Base-by-base conservation (phyloP, 2,113 vertebrate species). In the Tapirus terrestris region DNA sequence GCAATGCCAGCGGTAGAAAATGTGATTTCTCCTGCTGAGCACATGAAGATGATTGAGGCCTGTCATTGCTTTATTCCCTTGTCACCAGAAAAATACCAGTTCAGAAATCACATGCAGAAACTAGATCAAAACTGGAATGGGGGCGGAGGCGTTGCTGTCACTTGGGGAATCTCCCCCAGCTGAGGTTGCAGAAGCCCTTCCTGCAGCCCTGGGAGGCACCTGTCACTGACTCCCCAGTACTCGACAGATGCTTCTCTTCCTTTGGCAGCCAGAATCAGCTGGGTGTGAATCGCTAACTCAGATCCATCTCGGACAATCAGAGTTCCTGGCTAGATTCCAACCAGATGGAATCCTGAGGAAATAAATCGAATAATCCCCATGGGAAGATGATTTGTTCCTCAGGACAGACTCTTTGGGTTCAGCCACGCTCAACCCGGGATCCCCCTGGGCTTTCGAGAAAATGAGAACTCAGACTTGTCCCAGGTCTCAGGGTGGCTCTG, bases 81-180 rank as follows among this genome's bases (percentile, higher is more conserved):
- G 51, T 76, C 94, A 90, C 83, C 68, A 86, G 48, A 89, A 88
- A 82, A 94, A 39, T 91, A 65, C 91, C 60, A 36, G 68, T 80
- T 95, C 93, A 81, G 70, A 96, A 95, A 90, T 93, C 93, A 76
- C 7, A 73, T 5, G 72, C 91, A 96, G 93, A 96, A 96, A 96
- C 92, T 91, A 95, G 89, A 95, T 91, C 75, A 96, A 96, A 92
- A 97, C 83, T 43, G 61, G 96, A 97, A 92, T 91, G 68, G 36
- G 36, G 80, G 65, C 9, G 7, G 48, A 91, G 72, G 72, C 7
- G 5, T n/a, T 60, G 79, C 86, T 85, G 48, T 87, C 95, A 70
- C 86, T 81, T 75, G 43, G 97, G 91, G 95, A 81, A 25, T 85
- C 51, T 86, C 45, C 76, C n/a, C 53, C 60, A 48, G 60, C 53